Evolutionary conservation across 1,140 invertebrate genomes (phyloP).

Genomic region (Pomacea maculata): DNA sequence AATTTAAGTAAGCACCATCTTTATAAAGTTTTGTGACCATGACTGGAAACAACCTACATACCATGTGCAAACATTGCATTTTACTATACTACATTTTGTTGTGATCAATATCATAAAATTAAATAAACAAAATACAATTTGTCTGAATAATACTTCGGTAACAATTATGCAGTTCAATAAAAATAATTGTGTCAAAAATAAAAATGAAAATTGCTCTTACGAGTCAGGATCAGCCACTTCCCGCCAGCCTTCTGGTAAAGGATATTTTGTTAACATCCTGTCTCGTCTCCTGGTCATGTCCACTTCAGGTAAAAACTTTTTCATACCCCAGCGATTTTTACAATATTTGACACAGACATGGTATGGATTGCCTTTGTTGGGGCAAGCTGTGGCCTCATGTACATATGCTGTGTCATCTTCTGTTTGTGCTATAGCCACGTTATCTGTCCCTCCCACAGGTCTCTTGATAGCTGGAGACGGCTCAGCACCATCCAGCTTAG

Average conservation of each 20-base stretch:
- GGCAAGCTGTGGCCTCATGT: slow-evolving; percentile 72
- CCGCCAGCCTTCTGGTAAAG: slow-evolving; percentile 90
- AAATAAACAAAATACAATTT: too few species aligned
- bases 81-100: too few species aligned
- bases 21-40: too few species aligned
- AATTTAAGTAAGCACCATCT: too few species aligned
- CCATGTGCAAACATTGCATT: too few species aligned
- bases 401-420: slow-evolving; percentile 27
- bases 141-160: too few species aligned
- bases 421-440: background rate
- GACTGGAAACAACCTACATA: too few species aligned
- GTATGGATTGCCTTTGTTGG: slow-evolving; percentile 93
- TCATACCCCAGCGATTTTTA: slow-evolving; percentile 84
- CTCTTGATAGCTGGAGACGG: background rate
- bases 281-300: slow-evolving; percentile 51
- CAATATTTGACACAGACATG: slow-evolving; percentile 93
- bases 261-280: slow-evolving; percentile 86
- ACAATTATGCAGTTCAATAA: too few species aligned
- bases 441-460: slow-evolving; percentile 4
- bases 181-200: background rate
- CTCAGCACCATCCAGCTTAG: slow-evolving; percentile 32
- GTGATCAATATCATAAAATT: too few species aligned
- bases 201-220: slow-evolving; percentile 66
- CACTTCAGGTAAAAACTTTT: slow-evolving; percentile 68
- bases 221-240: slow-evolving; percentile 91